Base-by-base conservation (phyloP, 2,888 invertebrate genomes). In the Polydrusus cervinus region DNA sequence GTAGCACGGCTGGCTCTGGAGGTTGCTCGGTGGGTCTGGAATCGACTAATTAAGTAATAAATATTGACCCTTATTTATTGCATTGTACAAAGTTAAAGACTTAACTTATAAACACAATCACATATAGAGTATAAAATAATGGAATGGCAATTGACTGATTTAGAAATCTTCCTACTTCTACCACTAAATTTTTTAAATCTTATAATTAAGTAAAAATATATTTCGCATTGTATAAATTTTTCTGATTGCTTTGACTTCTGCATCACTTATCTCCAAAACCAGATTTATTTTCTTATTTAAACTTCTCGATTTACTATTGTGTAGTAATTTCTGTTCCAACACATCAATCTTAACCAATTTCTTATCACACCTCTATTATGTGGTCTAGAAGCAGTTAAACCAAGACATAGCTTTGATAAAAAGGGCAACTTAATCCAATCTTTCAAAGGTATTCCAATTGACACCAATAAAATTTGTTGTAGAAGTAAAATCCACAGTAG, bases 371-470 rank as follows among this genome's bases (percentile, higher is more conserved):
- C 85, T 71, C 78, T 74, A 76, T 79, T 83, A 68, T 85, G 81
- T 16, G 84, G 82, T 57, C 84, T 79, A 20, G 78, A 80, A 43
- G 79, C 78, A 30, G 78, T 82, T 18, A 84, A 75, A 14, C 83
- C 85, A 6, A 83, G 77, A 70, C 82, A 83, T 62, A 83, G 77
- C 79, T 84, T 85, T 6, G 79, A 77, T 6, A 72, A 76, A 2
- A 83, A 75, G 6, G 85, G 79, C 40, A 85, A 76, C 61, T 84
- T 84, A 57, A 85, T 85, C 87, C 89, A 90, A 83, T 90, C 90
- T 66, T 87, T 87, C 43, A 88, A 82, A 0, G 89, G 89, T 74
- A 89, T 82, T 8, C 89, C 90, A 47, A 89, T 83, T 11, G 89
- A 89, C 53, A 89, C 86, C 40, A 88, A 80, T 78, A 87, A 84